Percentiles rank a stretch among this genome's conserved stretches.
Conservation (phyloP, 1,140 invertebrate species). For the Microplitis demolitor region DNA sequence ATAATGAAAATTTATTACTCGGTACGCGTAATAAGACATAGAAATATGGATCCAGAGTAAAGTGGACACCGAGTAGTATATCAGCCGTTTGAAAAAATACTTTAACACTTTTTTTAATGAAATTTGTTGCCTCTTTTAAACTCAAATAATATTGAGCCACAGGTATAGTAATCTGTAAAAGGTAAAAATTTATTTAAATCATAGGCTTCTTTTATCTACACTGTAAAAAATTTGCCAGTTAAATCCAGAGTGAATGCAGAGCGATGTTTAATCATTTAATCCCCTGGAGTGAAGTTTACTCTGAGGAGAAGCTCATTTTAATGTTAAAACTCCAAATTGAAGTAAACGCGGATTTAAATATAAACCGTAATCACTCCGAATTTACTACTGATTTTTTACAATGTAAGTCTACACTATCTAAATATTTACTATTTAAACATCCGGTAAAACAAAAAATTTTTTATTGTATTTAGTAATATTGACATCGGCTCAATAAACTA, state of each 20-base stretch:
- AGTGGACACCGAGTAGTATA: constrained; percentile 79
- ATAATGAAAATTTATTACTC: constrained; percentile 46
- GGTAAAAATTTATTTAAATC: not conserved
- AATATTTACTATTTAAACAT: not conserved
- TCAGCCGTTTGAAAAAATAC: constrained; percentile 70
- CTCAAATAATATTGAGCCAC: constrained; percentile 63
- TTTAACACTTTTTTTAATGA: constrained; percentile 41
- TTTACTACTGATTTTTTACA: no score
- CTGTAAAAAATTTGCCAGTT: not conserved
- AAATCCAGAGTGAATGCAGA: no score
- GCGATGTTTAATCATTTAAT: no score
- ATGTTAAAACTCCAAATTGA: no score
- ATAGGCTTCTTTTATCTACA: not conserved
- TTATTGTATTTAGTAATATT: not conserved
- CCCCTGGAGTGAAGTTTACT: no score
- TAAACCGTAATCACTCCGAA: no score
- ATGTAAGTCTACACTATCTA: not conserved
- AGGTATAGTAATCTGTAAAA: constrained; percentile 71
- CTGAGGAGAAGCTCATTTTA: no score
- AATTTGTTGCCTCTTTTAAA: constrained; percentile 30
- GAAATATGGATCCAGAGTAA: constrained; percentile 80
- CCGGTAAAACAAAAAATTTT: not conserved
- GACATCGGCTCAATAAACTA: not conserved
- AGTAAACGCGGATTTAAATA: no score
- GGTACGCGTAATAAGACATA: constrained; percentile 73